Conservation (phyloP, 2,797 vertebrate genomes). For the Xenentodon cancila region DNA sequence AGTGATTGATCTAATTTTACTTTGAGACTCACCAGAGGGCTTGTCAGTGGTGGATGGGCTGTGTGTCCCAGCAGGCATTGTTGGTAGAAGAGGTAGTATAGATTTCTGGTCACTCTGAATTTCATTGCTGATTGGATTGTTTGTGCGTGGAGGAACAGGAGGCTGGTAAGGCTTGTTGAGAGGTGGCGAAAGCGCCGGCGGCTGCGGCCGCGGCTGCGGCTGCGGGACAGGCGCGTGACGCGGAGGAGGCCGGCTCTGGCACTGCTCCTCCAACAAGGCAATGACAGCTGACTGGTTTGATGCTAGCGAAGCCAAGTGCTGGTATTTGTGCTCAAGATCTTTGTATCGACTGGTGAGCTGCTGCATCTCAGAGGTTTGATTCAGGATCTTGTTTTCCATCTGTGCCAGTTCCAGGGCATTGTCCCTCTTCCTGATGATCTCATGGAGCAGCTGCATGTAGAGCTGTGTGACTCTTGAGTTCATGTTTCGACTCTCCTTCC, state of each 20-base stretch:
- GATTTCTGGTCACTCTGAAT: slow-evolving; percentile 97
- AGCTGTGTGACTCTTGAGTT: slow-evolving; percentile 98
- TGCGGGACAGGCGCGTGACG: slow-evolving; percentile 60
- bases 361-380: slow-evolving; percentile 97
- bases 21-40: slow-evolving; percentile 90
- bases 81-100: slow-evolving; percentile 86
- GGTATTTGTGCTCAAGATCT: slow-evolving; percentile 97
- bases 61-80: slow-evolving; percentile 92
- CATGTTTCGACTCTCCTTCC: slow-evolving; percentile 99
- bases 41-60: slow-evolving; percentile 92
- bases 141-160: slow-evolving; percentile 86
- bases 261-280: slow-evolving; percentile 91
- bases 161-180: slow-evolving; percentile 85
- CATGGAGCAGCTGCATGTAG: slow-evolving; percentile 98
- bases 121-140: slow-evolving; percentile 95
- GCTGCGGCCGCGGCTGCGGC: slow-evolving; percentile 78
- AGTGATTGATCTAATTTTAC: not conserved
- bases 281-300: slow-evolving; percentile 94
- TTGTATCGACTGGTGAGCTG: slow-evolving; percentile 95
- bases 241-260: slow-evolving; percentile 83
- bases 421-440: slow-evolving; percentile 98
- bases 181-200: slow-evolving; percentile 78
- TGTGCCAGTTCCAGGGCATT: slow-evolving; percentile 96
- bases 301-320: slow-evolving; percentile 92
- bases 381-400: slow-evolving; percentile 95